phyloP scores from a whole-genome alignment of 2,888 invertebrate species.

The Theristus sp. region DNA sequence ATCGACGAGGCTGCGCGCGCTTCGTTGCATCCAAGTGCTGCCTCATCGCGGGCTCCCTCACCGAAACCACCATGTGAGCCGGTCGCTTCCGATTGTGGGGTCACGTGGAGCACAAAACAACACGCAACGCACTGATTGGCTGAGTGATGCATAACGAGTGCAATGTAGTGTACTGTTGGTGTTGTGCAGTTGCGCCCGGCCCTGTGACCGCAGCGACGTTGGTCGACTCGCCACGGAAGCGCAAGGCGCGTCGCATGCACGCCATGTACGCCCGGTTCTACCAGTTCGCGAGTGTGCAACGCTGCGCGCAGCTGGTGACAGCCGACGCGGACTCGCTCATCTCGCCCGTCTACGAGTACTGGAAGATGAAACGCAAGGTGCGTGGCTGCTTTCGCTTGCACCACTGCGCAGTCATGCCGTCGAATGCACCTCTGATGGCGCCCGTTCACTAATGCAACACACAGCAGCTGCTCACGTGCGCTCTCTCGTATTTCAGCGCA shows the following conservation, averaged over 20 bases:
- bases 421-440: background rate
- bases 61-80: too few relatives aligned
- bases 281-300: background rate
- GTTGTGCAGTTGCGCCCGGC: too few relatives aligned
- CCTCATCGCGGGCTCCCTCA: too few relatives aligned
- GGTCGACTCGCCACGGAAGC: background rate
- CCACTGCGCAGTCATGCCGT: background rate
- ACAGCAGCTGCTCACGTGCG: background rate
- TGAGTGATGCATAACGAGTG: too few relatives aligned
- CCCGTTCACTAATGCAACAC: background rate
- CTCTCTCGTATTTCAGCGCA: too few relatives aligned
- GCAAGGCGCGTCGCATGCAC: background rate
- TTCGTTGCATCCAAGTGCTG: too few relatives aligned
- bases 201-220: background rate
- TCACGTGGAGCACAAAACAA: too few relatives aligned
- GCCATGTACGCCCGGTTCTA: background rate
- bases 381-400: constrained; percentile 3
- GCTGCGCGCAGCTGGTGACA: background rate
- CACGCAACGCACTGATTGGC: too few relatives aligned
- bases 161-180: too few relatives aligned
- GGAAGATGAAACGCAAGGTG: constrained; percentile 69
- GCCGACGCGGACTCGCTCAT: constrained; percentile 31
- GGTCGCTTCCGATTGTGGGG: too few relatives aligned
- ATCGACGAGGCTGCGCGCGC: too few relatives aligned
- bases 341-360: constrained; percentile 54